Conservation (phyloP, 2,797 vertebrate genomes). For the Betta splendens region DNA sequence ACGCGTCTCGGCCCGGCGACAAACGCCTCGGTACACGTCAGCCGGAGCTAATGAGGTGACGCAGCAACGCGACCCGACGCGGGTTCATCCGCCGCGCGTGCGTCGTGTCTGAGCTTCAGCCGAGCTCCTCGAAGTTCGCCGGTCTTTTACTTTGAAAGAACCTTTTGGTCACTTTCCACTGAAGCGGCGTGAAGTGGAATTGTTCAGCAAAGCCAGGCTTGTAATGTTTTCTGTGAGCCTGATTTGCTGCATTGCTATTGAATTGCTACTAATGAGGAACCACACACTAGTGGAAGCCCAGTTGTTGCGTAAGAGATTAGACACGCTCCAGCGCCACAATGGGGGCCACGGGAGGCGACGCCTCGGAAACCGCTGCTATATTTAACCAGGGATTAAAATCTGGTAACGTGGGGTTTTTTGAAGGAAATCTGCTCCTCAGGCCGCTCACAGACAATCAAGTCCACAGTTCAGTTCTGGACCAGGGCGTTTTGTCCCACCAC, state of each 20-base stretch:
- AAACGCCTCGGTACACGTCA: conserved; percentile 48
- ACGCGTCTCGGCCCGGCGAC: conserved; percentile 29
- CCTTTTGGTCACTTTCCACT: conserved; percentile 5
- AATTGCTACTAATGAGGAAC: conserved; percentile 68
- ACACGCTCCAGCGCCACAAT: conserved; percentile 43
- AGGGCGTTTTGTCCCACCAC: conserved; percentile 11
- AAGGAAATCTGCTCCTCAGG: conserved; percentile 26
- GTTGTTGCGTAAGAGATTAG: conserved; percentile 72
- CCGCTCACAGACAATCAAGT: conserved; percentile 36
- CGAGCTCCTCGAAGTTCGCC: conserved; percentile 9
- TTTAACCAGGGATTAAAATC: conserved; percentile 61
- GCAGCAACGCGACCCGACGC: conserved; percentile 17
- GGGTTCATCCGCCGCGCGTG: conserved; percentile 15
- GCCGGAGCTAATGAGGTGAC: conserved; percentile 20
- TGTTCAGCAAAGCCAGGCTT: conserved; percentile 39
- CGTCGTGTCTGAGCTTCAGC: background rate
- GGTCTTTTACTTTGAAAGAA: conserved; percentile 1
- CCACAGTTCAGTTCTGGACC: background rate
- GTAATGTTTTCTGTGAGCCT: conserved; percentile 37
- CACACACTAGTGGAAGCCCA: conserved; percentile 51
- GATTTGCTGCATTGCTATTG: conserved; percentile 52
- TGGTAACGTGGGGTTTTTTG: conserved; percentile 35
- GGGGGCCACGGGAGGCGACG: conserved; percentile 46
- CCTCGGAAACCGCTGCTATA: conserved; percentile 46
- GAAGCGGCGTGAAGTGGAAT: conserved; percentile 18